Percentiles rank a stretch among this genome's conserved stretches.
Conservation (phyloP, 2,888 invertebrate genomes). For the Arge pagana region DNA sequence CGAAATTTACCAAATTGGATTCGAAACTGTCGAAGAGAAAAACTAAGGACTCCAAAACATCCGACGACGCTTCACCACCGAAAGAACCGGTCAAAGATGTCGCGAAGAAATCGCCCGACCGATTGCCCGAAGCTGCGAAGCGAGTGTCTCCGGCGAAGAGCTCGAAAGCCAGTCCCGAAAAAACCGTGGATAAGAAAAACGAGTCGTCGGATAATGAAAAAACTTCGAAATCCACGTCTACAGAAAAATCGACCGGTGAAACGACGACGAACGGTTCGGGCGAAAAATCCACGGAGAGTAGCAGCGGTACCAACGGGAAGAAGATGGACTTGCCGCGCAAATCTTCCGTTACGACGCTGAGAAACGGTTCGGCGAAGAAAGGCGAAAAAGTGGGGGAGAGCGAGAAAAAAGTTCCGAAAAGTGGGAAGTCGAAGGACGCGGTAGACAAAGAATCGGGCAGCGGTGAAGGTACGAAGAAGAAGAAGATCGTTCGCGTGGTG, state of each 20-base stretch:
- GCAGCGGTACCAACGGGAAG: conserved; percentile 34
- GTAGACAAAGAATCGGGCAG: conserved; percentile 33
- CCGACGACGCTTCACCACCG: conserved; percentile 32
- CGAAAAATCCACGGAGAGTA: conserved; percentile 39
- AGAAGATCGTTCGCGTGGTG: conserved; percentile 46
- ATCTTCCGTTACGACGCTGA: conserved; percentile 29
- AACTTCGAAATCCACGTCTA: conserved; percentile 22
- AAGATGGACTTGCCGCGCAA: conserved; percentile 38
- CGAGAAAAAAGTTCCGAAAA: conserved; percentile 39
- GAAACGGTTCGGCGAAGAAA: conserved; percentile 32
- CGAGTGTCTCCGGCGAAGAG: conserved; percentile 17
- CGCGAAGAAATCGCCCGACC: conserved; percentile 31
- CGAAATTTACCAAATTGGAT: conserved; percentile 41
- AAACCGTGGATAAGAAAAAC: conserved; percentile 35
- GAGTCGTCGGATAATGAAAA: conserved; percentile 28
- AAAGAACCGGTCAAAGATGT: conserved; percentile 36
- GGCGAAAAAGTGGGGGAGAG: conserved; percentile 34
- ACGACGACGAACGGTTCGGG: no score
- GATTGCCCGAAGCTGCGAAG: not conserved
- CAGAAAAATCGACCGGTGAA: conserved; percentile 37
- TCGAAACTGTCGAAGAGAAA: conserved; percentile 33
- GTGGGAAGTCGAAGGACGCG: conserved; percentile 36
- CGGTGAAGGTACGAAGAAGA: conserved; percentile 41
- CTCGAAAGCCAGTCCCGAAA: conserved; percentile 42
- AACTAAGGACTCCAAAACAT: conserved; percentile 32